Percentiles rank a stretch among this genome's conserved stretches.
phyloP scores from a whole-genome alignment of 2,113 vertebrate species.

The Etia nguti region DNA sequence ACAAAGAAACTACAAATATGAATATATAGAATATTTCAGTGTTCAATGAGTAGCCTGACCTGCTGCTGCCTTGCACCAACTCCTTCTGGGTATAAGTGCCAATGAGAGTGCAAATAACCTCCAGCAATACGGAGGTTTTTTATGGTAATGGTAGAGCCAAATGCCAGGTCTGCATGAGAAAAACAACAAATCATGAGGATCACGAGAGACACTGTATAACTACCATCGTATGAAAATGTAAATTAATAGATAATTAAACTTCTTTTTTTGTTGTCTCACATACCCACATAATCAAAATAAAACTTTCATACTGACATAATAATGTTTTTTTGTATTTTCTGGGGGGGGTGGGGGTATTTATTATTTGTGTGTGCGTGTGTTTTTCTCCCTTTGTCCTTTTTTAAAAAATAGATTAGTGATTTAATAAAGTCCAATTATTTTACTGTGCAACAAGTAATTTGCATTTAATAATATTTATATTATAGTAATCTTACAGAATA shows the following conservation, averaged over 20 bases:
- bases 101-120: constrained; percentile 95
- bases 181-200: not conserved
- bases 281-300: not conserved
- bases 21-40: not conserved
- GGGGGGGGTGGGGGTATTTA: not conserved
- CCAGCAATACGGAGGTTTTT: constrained; percentile 93
- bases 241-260: not conserved
- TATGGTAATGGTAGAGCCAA: constrained; percentile 87
- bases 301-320: not conserved
- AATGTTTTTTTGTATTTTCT: not conserved
- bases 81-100: constrained; percentile 95
- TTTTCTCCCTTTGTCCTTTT: not conserved
- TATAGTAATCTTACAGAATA: not conserved
- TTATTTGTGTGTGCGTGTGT: not conserved
- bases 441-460: not conserved
- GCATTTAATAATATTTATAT: not conserved
- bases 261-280: not conserved
- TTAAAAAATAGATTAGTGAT: not conserved
- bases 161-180: constrained; percentile 82
- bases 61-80: constrained; percentile 90
- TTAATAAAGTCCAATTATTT: not conserved
- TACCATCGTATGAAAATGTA: not conserved
- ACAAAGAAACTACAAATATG: not conserved
- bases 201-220: not conserved
- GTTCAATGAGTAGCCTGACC: constrained; percentile 59